Evolutionary conservation across 2,113 vertebrate genomes (phyloP), one percentile per base, ranked within the genome.

Genomic region (Boulengeromyrus knoepffleri): DNA sequence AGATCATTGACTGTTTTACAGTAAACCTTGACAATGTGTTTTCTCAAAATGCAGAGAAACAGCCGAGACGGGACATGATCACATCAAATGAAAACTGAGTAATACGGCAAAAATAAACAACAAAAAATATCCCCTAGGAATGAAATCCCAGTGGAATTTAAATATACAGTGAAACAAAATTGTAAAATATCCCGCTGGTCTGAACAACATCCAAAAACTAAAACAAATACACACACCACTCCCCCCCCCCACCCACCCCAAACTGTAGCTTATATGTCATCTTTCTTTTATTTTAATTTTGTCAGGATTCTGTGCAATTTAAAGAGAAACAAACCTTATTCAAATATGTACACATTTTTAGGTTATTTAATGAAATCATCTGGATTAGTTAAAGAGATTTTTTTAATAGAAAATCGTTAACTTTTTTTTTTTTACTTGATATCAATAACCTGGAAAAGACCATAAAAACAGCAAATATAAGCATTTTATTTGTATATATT

Each of bases 91-190:
- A 50, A 88, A 88, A 88, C 87, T 88, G 87, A 62, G 87, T 24
- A 88, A 88, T 88, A 88, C 21, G 42, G 56, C 86, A 88, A 88
- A 88, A 88, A 88, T 87, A 87, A 87, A 87, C 85, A 87, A 87
- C 85, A 87, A 87, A 87, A 85, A 87, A 87, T 87, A 87, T 56
- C 85, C 47, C 49, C 50, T 21, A 87, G 49, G 85, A 87, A 87
- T 87, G 47, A 87, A 39, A 27, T 87, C 85, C 85, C 85, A 19
- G 50, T 87, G 85, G 85, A 87, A 87, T 87, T 87, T 87, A 56
- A 49, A 53, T 53, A 53, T 47, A 52, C 85, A 53, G 85, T 87
- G 47, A 87, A 87, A 87, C 45, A 56, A 39, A 52, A 87, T 36
- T 53, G 85, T 87, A 56, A n/a, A 87, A 53, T 53, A 53, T 53